Evolutionary conservation across 2,797 vertebrate species (phyloP), one percentile per base, ranked within the genome.

Genomic region (Spinus pinus): DNA sequence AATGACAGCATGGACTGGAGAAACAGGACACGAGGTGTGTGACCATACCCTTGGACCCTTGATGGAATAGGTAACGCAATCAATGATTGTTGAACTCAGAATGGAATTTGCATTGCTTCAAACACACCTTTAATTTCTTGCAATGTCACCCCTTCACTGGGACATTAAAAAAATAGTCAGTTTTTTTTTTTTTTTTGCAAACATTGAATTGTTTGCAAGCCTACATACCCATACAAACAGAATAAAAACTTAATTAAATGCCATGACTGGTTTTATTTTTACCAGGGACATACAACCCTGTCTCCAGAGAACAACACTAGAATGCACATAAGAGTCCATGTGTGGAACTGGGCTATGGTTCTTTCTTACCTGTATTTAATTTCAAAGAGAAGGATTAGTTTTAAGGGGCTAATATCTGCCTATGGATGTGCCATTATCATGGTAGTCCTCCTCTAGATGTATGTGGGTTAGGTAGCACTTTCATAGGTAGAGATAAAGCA

Each of bases 21-120:
- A 25, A 81, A 62, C 2, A 82, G 19, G 35, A 37, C 12, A 39
- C 4, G 21, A 17, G 31, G 24, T 25, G 4, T 49, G 8, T 44
- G 14, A 50, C n/a, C 2, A 0, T 7, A 12, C 16, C 7, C 30
- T 33, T 4, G 2, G 51, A 42, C 6, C 5, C 10, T 46, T 1
- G 0, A 19, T 31, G 13, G 41, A 58, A 12, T 9, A 1, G 3
- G 0, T 35, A 58, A 23, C 18, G 39, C 7, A 49, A 27, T 39
- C 46, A 65, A 2, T 24, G 39, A 24, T 2, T 65, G 14, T 18
- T 74, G 22, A 67, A 78, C 12, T 74, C 7, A 4, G 25, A 78
- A 65, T 15, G 9, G 24, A 71, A n/a, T 74, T 74, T 3, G 2
- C 4, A 42, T 49, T 3, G 5, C 8, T 44, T 66, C 41, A 82